Percentiles rank a stretch among this genome's conserved stretches.
Conservation (phyloP, 1,140 invertebrate species). For the Episyrphus balteatus region DNA sequence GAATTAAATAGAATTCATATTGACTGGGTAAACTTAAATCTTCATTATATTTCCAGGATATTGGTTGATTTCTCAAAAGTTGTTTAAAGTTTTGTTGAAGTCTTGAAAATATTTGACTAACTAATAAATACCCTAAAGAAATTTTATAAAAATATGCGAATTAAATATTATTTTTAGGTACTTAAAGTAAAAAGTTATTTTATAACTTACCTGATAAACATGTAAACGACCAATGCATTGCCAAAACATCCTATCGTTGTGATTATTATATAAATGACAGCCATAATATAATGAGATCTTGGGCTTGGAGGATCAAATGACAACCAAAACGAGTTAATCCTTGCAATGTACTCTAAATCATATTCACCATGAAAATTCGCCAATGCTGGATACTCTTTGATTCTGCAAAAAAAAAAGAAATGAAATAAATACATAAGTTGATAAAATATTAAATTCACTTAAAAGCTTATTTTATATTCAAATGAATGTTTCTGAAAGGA, state of each 20-base stretch:
- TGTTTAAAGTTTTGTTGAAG: too few relatives aligned
- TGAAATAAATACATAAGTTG: background rate
- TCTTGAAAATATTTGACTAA: too few relatives aligned
- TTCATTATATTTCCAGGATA: too few relatives aligned
- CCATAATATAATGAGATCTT: conserved; percentile 44
- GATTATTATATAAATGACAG: conserved; percentile 46
- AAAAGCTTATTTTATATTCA: too few relatives aligned
- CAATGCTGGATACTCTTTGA: conserved; percentile 19
- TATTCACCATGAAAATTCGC: conserved; percentile 27
- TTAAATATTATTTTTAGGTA: too few relatives aligned
- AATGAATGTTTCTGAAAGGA: too few relatives aligned
- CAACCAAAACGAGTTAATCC: conserved; percentile 56
- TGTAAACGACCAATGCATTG: conserved; percentile 52
- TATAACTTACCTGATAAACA: conserved; percentile 50
- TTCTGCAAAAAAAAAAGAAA: conserved; percentile 6
- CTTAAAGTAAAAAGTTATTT: too few relatives aligned
- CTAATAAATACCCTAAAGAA: too few relatives aligned
- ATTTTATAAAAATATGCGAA: too few relatives aligned
- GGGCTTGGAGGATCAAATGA: conserved; percentile 45
- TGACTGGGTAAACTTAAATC: too few relatives aligned
- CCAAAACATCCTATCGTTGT: conserved; percentile 48
- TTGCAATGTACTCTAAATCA: conserved; percentile 43
- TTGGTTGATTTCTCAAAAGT: too few relatives aligned
- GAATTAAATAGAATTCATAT: too few relatives aligned
- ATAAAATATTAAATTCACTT: background rate